phyloP scores from a whole-genome alignment of 2,797 vertebrate species.

The Leptoclinus maculatus region DNA sequence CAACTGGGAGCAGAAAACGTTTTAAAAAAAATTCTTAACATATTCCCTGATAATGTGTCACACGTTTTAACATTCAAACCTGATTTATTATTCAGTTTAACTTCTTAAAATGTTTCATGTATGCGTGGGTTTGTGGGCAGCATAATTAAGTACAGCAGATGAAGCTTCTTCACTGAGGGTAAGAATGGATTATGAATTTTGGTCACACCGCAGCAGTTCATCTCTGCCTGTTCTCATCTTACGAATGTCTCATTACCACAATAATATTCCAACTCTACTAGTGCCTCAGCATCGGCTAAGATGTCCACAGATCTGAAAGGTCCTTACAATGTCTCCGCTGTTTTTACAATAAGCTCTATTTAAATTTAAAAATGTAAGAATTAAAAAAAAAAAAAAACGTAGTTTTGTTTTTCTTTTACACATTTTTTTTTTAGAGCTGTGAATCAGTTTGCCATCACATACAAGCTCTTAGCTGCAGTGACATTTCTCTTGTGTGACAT shows the following conservation, averaged over 20 bases:
- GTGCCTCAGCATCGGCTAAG: neutral
- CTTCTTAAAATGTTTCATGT: neutral
- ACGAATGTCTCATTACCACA: neutral
- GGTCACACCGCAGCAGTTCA: neutral
- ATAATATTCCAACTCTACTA: neutral
- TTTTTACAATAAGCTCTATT: neutral
- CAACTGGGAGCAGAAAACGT: neutral
- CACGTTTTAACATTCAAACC: neutral
- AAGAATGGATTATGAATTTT: neutral
- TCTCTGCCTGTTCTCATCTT: slow-evolving; percentile 2
- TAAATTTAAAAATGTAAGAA: neutral
- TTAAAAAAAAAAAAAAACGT: neutral
- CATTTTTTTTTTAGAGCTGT: neutral
- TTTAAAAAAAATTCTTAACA: too few relatives aligned
- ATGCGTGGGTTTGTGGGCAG: neutral
- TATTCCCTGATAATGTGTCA: neutral
- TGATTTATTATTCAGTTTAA: neutral
- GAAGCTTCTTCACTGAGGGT: neutral
- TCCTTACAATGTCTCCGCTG: neutral
- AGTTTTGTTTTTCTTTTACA: neutral
- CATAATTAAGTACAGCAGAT: neutral
- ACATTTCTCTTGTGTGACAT: too few relatives aligned
- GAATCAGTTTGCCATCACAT: neutral
- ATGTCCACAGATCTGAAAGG: neutral
- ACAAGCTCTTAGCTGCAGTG: neutral